Base-by-base conservation (phyloP, 2,797 vertebrate species). In the Poecilia gillii region DNA sequence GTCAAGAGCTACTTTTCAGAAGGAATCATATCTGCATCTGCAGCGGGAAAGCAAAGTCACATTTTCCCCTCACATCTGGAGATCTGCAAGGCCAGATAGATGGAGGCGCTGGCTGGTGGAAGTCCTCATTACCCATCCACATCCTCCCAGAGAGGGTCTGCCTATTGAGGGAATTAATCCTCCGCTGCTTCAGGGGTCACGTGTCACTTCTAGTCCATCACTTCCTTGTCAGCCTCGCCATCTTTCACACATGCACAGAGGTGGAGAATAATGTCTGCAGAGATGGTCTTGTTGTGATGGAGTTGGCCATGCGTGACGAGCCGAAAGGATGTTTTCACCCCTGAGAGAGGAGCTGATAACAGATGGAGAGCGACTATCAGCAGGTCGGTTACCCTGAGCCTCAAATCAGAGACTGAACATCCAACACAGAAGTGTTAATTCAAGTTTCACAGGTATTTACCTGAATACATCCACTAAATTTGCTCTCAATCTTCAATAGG, bases 161-260 rank as follows among this genome's bases (percentile, higher is more conserved):
- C 76, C 89, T 88, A 84, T 83, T 87, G 90, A 91, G 84, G 87
- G 85, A 89, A 91, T 91, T 88, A 93, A 94, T 93, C 93, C 87
- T 86, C 77, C 70, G 83, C 85, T 86, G 88, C 89, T 90, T 93
- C 87, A 86, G 84, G 81, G 92, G 89, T 90, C 85, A 73, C 79
- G 79, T 94, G 93, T 94, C 92, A 92, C 88, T 89, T 88, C 85
- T 80, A 87, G 91, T 93, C 91, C 90, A 91, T 94, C 90, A 90
- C 79, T 66, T 79, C 81, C 74, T 84, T 9, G 43, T 85, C 86
- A 79, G 70, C 84, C 77, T 82, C n/a, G 0, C 77, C 82, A 88
- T 84, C 71, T 84, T 74, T 55, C 77, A 23, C 70, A 43, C 76
- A 66, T 23, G 55, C 20, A 59, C 55, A 16, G 8, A 80, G 59